Evolutionary conservation across 1,140 invertebrate genomes (phyloP), one percentile per base, ranked within the genome.

Genomic region (Chlorops oryzae): DNA sequence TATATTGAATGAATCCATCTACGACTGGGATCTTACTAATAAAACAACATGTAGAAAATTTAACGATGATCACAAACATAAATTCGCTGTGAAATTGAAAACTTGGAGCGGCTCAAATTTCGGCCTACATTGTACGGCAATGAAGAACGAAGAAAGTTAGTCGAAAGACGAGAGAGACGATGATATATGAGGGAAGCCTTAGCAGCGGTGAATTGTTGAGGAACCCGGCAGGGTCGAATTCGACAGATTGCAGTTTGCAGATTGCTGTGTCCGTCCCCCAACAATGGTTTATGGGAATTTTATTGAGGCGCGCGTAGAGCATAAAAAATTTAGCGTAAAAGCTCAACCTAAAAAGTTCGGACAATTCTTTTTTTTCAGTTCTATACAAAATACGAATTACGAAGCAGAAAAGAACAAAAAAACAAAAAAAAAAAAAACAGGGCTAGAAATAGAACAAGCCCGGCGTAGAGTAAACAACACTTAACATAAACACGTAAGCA

Each of bases 71-170:
- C 45, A 47, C 28, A 38, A 45, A 45, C 42, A 45, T 45, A 45
- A 47, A 47, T 47, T 47, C 32, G 22, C 44, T 47, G 44, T 47
- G 44, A 47, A 47, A 47, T 47, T 47, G 45, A 47, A 47, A 47
- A 12, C 21, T 5, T 5, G 23, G 5, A 13, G 18, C 20, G 41
- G 18, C 18, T 13, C 20, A 17, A 28, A 45, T 21, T 18, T n/a
- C 27, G 18, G 34, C 7, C n/a, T 20, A 10, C 28, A 21, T 32
- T 23, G 18, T 43, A 28, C 21, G 37, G 5, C 1, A 17, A 42
- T 5, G 17, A 18, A 32, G 32, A 27, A 32, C 25, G 42, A 32
- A 25, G 21, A 28, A 45, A 32, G 25, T 21, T 18, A 12, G n/a
- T 21, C 22, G 17, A 10, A 28, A 21, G 10, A 23, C 25, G 42